A percentile compares a stretch with the other conserved stretches of the same genome.
phyloP scores from a whole-genome alignment of 2,797 vertebrate species.

The Aplochiton taeniatus region DNA sequence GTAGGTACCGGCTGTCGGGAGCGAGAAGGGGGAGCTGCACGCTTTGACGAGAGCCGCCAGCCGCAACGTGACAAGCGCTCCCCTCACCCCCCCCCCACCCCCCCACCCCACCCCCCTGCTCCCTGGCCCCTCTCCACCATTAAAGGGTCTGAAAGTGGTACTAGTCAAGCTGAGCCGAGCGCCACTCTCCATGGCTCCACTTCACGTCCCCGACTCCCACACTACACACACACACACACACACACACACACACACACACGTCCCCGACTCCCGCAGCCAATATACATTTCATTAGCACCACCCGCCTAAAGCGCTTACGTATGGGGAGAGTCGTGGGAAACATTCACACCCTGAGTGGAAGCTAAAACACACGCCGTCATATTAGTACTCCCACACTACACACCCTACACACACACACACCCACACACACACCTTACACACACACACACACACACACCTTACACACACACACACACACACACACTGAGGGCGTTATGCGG shows the following conservation, averaged over 20 bases:
- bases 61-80: too few relatives aligned
- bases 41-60: too few relatives aligned
- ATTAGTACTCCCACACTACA: not conserved
- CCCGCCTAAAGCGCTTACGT: not conserved
- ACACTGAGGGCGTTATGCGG: too few relatives aligned
- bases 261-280: constrained; percentile 19
- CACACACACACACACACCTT: constrained; percentile 24
- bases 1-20: too few relatives aligned
- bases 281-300: constrained; percentile 23
- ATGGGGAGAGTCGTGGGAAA: constrained; percentile 8
- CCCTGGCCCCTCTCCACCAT: constrained; percentile 35
- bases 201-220: constrained; percentile 8
- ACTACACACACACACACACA: too few relatives aligned
- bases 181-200: constrained; percentile 20
- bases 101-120: too few relatives aligned
- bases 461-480: constrained; percentile 25
- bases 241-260: too few relatives aligned
- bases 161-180: constrained; percentile 33
- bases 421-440: constrained; percentile 9
- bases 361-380: not conserved
- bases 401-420: not conserved
- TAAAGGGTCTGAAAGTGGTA: constrained; percentile 49
- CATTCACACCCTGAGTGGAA: constrained; percentile 3
- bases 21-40: too few relatives aligned
- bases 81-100: too few relatives aligned